Evolutionary conservation across 2,888 invertebrate genomes (phyloP).

Genomic region (Lapara coniferarum): DNA sequence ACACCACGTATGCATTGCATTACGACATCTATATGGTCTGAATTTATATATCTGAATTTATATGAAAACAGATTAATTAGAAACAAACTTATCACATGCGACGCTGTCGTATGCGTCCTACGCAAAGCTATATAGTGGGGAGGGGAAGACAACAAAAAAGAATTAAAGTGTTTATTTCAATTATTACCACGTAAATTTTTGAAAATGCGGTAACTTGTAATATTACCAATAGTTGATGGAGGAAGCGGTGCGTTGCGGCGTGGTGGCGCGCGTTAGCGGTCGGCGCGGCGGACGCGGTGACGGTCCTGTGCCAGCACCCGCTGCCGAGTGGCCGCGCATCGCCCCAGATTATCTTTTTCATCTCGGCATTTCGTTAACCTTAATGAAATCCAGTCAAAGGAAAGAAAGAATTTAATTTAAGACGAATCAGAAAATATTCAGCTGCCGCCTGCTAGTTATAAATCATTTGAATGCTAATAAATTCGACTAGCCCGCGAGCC

Average conservation of each 20-base stretch:
- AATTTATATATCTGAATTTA: no score
- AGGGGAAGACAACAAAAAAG: no score
- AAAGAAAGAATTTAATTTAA: conserved; percentile 83
- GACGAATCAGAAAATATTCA: conserved; percentile 83
- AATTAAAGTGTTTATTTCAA: no score
- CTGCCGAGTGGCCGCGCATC: background rate
- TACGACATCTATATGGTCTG: no score
- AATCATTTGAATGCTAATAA: conserved; percentile 84
- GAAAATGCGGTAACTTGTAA: background rate
- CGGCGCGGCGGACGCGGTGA: background rate
- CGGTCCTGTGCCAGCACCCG: background rate
- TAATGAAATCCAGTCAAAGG: conserved; percentile 82
- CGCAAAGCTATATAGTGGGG: no score
- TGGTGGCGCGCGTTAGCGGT: background rate
- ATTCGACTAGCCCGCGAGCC: conserved; percentile 76
- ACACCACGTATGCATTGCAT: no score
- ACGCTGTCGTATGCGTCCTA: no score
- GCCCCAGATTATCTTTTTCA: conserved; percentile 74
- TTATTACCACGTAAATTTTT: no score
- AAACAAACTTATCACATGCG: no score
- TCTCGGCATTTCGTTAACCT: conserved; percentile 77
- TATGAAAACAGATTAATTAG: no score
- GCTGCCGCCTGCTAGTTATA: conserved; percentile 82
- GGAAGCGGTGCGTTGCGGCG: background rate
- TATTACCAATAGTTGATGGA: background rate